Base-by-base conservation (phyloP, 2,797 vertebrate species). In the Galagoides demidoff region DNA sequence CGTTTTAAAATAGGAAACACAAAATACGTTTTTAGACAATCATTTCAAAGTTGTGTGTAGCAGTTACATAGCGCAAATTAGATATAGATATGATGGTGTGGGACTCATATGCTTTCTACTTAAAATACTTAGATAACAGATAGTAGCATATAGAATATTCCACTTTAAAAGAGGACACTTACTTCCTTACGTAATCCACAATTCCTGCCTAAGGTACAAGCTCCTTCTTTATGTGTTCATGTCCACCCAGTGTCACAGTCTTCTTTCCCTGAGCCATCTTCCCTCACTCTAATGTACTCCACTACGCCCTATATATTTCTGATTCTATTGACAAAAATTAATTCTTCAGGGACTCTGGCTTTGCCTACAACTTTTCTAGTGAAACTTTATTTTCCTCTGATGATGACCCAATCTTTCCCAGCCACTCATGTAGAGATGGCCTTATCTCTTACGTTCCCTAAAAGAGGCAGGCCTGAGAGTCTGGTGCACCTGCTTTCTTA, bases 321-420 rank as follows among this genome's bases (percentile, higher is more conserved):
- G 55, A 95, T 74, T 89, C 64, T 73, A 74, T 0, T 90, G 64
- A 19, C 52, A 61, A 92, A 87, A 55, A 64, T 31, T 23, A 84
- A 45, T 85, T 85, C 66, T 78, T 90, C 49, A 45, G 71, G 73
- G 22, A 89, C 9, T 64, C 78, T 76, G 52, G 27, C 45, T 95
- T 90, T 92, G 84, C 57, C 52, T 89, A 90, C 5, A 57, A 19
- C 17, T 9, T 59, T 85, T 70, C 31, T 77, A 90, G 59, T 79
- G n/a, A 95, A 93, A 73, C 34, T n/a, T 45, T 64, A 57, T 76
- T 96, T 88, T 77, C 27, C 77, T 81, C 86, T 92, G n/a, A 85
- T 49, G 31, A 90, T 45, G 61, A 85, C 29, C 12, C 31, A 61
- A 45, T 25, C 34, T 95, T 74, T 78, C 90, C 23, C 11, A 84